Evolutionary conservation across 2,888 invertebrate species (phyloP).

Genomic region (Hemithea aestivaria): DNA sequence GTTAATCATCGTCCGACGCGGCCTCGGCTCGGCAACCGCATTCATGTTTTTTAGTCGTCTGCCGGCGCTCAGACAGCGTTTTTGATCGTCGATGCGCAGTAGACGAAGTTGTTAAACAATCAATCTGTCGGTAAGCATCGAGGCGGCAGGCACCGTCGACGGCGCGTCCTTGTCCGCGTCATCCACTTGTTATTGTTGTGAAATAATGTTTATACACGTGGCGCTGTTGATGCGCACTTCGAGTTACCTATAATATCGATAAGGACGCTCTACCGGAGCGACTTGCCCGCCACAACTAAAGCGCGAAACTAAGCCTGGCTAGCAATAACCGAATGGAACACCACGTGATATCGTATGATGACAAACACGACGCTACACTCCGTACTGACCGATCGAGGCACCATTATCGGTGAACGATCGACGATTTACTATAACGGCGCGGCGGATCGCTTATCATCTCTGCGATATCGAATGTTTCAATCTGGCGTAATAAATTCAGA

Average conservation of each 20-base stretch:
- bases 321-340: slow-evolving; percentile 64
- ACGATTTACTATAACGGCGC: slow-evolving; percentile 29
- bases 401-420: slow-evolving; percentile 48
- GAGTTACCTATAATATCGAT: slow-evolving; percentile 45
- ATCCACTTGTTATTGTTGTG: slow-evolving; percentile 73
- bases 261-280: slow-evolving; percentile 63
- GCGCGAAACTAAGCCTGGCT: slow-evolving; percentile 58
- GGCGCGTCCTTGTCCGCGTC: slow-evolving; percentile 62
- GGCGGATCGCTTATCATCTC: slow-evolving; percentile 19
- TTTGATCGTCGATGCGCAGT: slow-evolving; percentile 35
- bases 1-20: slow-evolving; percentile 39
- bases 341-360: slow-evolving; percentile 74
- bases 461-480: slow-evolving; percentile 15
- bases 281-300: slow-evolving; percentile 66
- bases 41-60: slow-evolving; percentile 40
- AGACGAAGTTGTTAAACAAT: slow-evolving; percentile 39
- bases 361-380: slow-evolving; percentile 60
- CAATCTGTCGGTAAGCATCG: slow-evolving; percentile 40
- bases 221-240: slow-evolving; percentile 59
- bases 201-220: slow-evolving; percentile 77
- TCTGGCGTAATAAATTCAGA: slow-evolving; percentile 7
- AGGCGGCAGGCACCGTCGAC: slow-evolving; percentile 42
- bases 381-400: slow-evolving; percentile 50
- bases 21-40: slow-evolving; percentile 32
- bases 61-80: slow-evolving; percentile 31